phyloP scores from a whole-genome alignment of 1,140 invertebrate species.

The Cydia amplana region DNA sequence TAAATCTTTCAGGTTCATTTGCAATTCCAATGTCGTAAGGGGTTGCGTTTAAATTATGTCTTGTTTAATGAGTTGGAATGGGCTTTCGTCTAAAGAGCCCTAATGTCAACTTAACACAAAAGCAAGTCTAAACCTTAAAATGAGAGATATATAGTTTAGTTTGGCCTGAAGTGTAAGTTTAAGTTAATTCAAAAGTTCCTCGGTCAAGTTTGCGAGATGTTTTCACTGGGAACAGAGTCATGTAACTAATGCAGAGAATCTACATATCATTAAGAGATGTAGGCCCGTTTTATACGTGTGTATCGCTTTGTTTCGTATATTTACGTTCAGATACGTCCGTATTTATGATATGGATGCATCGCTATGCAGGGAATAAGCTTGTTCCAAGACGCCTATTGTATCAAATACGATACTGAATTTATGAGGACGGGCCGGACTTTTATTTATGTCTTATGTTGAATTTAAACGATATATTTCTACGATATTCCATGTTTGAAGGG shows the following conservation, averaged over 20 bases:
- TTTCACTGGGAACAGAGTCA: conserved; percentile 76
- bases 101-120: conserved; percentile 36
- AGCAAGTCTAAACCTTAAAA: conserved; percentile 43
- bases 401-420: conserved; percentile 47
- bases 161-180: conserved; percentile 37
- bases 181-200: conserved; percentile 41
- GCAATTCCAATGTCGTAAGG: conserved; percentile 46
- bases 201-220: conserved; percentile 65
- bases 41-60: conserved; percentile 73
- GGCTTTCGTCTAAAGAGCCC: conserved; percentile 39
- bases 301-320: conserved; percentile 77
- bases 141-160: conserved; percentile 34
- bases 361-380: conserved; percentile 59
- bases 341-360: conserved; percentile 71
- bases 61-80: conserved; percentile 77
- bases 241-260: conserved; percentile 79
- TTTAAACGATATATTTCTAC: conserved; percentile 32
- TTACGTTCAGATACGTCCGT: conserved; percentile 66
- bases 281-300: conserved; percentile 74
- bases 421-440: conserved; percentile 37
- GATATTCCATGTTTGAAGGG: conserved; percentile 28
- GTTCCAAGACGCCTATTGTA: conserved; percentile 70
- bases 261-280: conserved; percentile 80
- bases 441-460: conserved; percentile 34
- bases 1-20: conserved; percentile 42